Evolutionary conservation across 2,113 vertebrate species (phyloP).

Genomic region (Ranitomeya variabilis): DNA sequence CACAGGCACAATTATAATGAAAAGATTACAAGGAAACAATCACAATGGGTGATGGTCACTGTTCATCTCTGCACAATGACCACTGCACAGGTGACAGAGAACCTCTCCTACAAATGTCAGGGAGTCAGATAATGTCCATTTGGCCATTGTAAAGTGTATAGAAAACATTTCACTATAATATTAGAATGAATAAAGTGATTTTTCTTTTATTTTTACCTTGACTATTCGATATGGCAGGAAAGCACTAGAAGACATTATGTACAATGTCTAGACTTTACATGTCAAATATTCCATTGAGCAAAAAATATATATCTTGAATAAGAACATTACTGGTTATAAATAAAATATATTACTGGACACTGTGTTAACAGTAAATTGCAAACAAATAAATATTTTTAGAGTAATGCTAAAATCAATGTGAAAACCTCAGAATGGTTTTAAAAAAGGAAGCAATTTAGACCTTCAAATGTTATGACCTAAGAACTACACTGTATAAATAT

Average conservation of each 20-base stretch:
- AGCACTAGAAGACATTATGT: neutral
- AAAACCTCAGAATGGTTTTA: conserved; percentile 7
- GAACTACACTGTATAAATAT: conserved; percentile 12
- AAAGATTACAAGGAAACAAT: no score
- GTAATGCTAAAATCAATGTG: conserved; percentile 31
- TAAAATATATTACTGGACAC: conserved; percentile 33
- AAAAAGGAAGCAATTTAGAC: conserved; percentile 15
- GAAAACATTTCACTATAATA: no score
- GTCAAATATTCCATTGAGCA: neutral
- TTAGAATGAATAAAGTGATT: no score
- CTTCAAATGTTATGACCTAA: neutral
- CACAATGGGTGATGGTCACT: no score
- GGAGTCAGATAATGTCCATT: no score
- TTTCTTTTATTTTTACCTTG: neutral
- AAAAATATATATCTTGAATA: neutral
- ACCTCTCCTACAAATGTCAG: no score
- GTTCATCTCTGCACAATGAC: no score
- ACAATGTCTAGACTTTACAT: neutral
- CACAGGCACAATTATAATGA: no score
- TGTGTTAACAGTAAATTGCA: conserved; percentile 33
- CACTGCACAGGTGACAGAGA: no score
- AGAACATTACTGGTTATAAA: conserved; percentile 12
- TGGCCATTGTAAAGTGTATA: no score
- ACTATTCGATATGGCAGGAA: neutral
- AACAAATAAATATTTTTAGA: conserved; percentile 15